A percentile compares a stretch with the other conserved stretches of the same genome.
phyloP scores from a whole-genome alignment of 2,113 vertebrate species.

The Delphinapterus leucas region DNA sequence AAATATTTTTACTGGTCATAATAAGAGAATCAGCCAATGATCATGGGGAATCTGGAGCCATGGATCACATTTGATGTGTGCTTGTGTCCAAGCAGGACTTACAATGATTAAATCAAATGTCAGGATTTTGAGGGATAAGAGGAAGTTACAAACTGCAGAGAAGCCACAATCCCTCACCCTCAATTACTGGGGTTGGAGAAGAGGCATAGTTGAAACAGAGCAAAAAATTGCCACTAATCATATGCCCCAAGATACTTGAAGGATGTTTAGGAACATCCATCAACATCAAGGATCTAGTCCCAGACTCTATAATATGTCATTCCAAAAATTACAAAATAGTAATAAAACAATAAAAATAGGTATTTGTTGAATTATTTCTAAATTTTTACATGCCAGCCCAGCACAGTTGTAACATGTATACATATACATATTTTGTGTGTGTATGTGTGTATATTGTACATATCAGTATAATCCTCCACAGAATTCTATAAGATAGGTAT shows the following conservation, averaged over 20 bases:
- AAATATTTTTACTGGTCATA: not conserved
- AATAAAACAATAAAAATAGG: not conserved
- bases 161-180: not conserved
- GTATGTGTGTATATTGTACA: not conserved
- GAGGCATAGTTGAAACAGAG: not conserved
- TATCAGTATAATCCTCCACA: not conserved
- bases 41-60: not conserved
- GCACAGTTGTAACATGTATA: not conserved
- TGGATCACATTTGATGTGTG: not conserved
- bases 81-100: not conserved
- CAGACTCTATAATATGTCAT: not conserved
- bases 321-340: not conserved
- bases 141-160: not conserved
- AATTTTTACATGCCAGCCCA: not conserved
- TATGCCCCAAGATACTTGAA: not conserved
- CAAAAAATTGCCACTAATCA: not conserved
- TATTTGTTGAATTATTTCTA: not conserved
- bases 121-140: not conserved
- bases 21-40: not conserved
- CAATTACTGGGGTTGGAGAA: not conserved
- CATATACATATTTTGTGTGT: accelerated
- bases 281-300: not conserved
- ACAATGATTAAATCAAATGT: too few species aligned
- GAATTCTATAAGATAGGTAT: not conserved
- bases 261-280: not conserved